These are phyloP conservation scores for Melipona bicolor DNA, from an alignment of 2,888 invertebrate species.

Conservation along the genomic window DNA sequence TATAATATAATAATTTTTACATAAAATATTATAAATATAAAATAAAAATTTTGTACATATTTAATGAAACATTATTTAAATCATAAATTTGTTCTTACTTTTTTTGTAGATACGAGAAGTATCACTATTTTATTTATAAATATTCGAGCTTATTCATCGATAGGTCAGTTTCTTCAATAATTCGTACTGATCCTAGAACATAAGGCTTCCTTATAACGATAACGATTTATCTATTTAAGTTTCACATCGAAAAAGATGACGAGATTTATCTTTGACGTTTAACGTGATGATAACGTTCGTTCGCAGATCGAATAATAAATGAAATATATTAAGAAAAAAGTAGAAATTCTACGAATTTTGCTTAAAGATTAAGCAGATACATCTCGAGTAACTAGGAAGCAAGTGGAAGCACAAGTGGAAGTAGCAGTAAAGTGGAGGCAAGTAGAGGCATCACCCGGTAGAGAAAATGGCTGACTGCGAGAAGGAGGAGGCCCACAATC, in stretches of 20 bases:
- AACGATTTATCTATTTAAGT: constrained; percentile 53
- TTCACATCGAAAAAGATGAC: constrained; percentile 29
- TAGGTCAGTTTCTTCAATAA: constrained; percentile 18
- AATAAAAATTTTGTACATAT: neutral
- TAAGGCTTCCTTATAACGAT: constrained; percentile 43
- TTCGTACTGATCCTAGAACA: constrained; percentile 10
- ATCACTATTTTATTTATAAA: neutral
- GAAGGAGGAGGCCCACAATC: constrained; percentile 92
- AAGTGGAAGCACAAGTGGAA: constrained; percentile 20
- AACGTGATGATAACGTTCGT: neutral
- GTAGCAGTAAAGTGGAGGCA: too few relatives aligned
- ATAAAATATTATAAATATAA: neutral
- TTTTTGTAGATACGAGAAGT: neutral
- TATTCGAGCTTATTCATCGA: neutral
- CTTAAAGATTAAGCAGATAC: constrained; percentile 8
- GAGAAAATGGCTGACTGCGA: constrained; percentile 89
- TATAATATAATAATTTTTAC: neutral
- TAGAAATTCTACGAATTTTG: constrained; percentile 11
- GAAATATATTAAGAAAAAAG: neutral
- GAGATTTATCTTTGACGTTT: constrained; percentile 36
- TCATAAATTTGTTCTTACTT: constrained; percentile 2
- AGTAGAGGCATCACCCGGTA: constrained; percentile 41
- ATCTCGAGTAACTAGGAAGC: constrained; percentile 21
- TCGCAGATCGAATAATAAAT: constrained; percentile 9
- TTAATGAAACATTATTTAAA: neutral